Percentiles rank a stretch among this genome's conserved stretches.
Conservation (phyloP, 2,797 vertebrate genomes). For the Hemitrygon akajei region DNA sequence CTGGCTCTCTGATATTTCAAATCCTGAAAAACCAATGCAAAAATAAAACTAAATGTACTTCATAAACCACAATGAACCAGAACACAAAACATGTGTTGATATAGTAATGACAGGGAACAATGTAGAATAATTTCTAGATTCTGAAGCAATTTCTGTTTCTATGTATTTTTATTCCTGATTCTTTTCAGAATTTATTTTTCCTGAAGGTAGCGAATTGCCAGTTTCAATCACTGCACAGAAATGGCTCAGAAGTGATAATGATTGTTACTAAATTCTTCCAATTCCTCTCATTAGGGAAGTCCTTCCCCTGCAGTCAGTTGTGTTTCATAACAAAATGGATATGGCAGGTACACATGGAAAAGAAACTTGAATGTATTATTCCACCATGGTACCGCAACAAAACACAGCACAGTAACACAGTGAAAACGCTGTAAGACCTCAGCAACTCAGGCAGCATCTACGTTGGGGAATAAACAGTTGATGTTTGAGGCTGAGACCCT, state of each 20-base stretch:
- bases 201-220: not conserved
- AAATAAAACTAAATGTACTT: not conserved
- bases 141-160: not conserved
- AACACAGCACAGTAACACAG: too few relatives aligned
- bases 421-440: too few relatives aligned
- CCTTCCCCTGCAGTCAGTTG: not conserved
- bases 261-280: not conserved
- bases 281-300: not conserved
- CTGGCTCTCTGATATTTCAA: conserved; percentile 88
- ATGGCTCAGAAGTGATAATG: not conserved
- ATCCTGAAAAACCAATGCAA: conserved; percentile 60
- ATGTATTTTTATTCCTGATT: not conserved
- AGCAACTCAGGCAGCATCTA: too few relatives aligned
- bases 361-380: not conserved
- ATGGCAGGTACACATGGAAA: not conserved
- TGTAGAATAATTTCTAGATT: not conserved
- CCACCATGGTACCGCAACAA: not conserved
- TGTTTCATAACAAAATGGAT: not conserved
- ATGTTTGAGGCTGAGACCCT: too few relatives aligned
- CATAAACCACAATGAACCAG: not conserved
- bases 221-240: not conserved
- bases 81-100: not conserved
- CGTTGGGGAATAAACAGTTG: too few relatives aligned
- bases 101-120: too few relatives aligned
- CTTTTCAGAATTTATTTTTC: not conserved